phyloP scores from a whole-genome alignment of 1,140 invertebrate species.

The Sminthurinus signatus region DNA sequence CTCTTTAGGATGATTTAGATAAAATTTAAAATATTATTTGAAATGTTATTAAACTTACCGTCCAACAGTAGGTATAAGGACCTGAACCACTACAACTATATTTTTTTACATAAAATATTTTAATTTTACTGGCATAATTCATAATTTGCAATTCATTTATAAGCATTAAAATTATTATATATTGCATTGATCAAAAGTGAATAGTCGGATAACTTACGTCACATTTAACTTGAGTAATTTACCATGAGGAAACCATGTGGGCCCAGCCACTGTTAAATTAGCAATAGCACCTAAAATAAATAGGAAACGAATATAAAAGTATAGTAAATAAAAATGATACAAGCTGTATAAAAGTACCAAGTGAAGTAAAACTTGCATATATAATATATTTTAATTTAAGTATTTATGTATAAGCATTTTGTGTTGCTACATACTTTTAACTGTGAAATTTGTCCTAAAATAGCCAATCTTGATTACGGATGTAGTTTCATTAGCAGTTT shows the following conservation, averaged over 20 bases:
- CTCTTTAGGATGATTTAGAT: too few species aligned
- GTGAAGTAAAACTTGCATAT: background rate
- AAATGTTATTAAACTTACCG: too few species aligned
- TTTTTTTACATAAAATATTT: too few species aligned
- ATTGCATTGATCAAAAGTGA: too few species aligned
- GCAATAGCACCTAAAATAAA: slow-evolving; percentile 34
- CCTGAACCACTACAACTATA: slow-evolving; percentile 63
- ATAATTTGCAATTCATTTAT: too few species aligned
- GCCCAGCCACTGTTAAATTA: slow-evolving; percentile 34
- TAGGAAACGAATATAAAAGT: background rate
- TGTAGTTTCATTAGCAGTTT: background rate
- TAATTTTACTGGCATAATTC: too few species aligned
- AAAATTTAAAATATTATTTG: too few species aligned
- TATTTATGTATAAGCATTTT: background rate
- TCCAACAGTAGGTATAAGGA: slow-evolving; percentile 54
- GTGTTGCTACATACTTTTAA: slow-evolving; percentile 21
- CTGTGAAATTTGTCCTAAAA: slow-evolving; percentile 27
- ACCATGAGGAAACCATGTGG: slow-evolving; percentile 62
- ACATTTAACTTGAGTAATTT: slow-evolving; percentile 64
- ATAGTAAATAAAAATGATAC: background rate
- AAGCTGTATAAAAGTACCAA: background rate
- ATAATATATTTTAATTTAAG: background rate
- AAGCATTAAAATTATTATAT: too few species aligned
- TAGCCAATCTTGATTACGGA: slow-evolving; percentile 15
- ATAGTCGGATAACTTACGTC: too few species aligned